These are phyloP conservation scores for Denticeps clupeoides DNA, from an alignment of 2,797 vertebrate genomes.

Conservation along the genomic window DNA sequence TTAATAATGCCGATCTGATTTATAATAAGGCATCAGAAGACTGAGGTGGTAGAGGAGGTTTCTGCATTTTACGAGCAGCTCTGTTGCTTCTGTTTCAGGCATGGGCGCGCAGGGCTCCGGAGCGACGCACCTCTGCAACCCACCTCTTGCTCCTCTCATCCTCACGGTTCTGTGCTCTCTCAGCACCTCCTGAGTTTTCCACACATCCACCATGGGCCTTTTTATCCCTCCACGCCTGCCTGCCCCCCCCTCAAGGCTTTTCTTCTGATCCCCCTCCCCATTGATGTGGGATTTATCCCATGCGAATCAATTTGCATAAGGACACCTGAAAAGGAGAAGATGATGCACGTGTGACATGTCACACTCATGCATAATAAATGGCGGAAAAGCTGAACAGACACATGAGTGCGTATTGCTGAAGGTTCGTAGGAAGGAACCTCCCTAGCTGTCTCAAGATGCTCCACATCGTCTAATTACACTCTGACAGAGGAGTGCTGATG, in stretches of 20 bases:
- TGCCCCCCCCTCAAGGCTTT: neutral
- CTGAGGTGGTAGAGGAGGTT: constrained; percentile 8
- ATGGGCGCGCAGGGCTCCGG: constrained; percentile 79
- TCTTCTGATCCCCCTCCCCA: neutral
- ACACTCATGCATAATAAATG: constrained; percentile 20
- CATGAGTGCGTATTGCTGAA: too few relatives aligned
- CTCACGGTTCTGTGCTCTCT: constrained; percentile 46
- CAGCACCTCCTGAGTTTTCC: constrained; percentile 40
- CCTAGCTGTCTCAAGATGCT: constrained; percentile 6
- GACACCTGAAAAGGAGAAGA: neutral
- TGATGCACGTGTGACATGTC: constrained; percentile 20
- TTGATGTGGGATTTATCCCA: too few relatives aligned
- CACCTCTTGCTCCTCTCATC: constrained; percentile 47
- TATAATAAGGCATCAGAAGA: constrained; percentile 36
- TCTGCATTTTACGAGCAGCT: too few relatives aligned
- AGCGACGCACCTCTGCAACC: constrained; percentile 34
- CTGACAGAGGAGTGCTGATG: constrained; percentile 34
- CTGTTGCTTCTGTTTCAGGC: constrained; percentile 59
- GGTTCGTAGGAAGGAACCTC: too few relatives aligned
- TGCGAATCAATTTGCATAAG: neutral
- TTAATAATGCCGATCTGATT: constrained; percentile 38
- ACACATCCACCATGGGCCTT: constrained; percentile 6
- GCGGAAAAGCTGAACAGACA: constrained; percentile 24
- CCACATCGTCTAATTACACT: constrained; percentile 13
- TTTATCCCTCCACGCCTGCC: too few relatives aligned